These are phyloP conservation scores for Corythaixoides concolor DNA, from an alignment of 2,113 vertebrate species.

Conservation along the genomic window DNA sequence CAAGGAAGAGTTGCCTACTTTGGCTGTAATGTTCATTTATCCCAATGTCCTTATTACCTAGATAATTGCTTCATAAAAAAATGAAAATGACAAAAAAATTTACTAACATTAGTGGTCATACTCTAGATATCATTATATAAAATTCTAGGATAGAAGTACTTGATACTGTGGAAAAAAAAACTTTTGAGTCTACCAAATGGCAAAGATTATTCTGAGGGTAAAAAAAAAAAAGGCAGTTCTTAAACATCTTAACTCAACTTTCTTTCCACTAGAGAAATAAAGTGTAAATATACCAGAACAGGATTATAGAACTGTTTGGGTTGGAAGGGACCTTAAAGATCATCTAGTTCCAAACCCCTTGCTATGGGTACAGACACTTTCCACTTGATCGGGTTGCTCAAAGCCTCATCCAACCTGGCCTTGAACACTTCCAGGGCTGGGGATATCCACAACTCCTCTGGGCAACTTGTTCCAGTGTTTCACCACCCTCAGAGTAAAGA, in stretches of 20 bases:
- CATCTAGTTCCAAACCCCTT: no score
- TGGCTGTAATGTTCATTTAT: background rate
- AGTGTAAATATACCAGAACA: background rate
- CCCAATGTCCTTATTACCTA: background rate
- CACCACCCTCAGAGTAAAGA: no score
- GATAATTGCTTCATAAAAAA: background rate
- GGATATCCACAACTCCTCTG: no score
- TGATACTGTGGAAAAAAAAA: background rate
- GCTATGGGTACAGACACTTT: no score
- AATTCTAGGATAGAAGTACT: background rate
- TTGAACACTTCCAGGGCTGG: no score
- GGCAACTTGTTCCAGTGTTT: no score
- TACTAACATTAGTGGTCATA: background rate
- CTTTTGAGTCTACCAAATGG: background rate
- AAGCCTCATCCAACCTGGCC: no score
- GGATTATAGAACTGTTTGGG: no score
- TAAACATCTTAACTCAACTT: background rate
- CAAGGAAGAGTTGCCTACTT: background rate
- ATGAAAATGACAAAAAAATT: background rate
- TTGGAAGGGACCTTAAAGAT: no score
- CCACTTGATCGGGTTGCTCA: no score
- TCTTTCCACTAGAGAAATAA: background rate
- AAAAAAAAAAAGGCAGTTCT: rapidly evolving
- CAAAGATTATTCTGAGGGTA: background rate
- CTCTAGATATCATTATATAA: background rate